Evolutionary conservation across 2,113 vertebrate genomes (phyloP), one percentile per base, ranked within the genome.

Genomic region (Ameiurus melas): DNA sequence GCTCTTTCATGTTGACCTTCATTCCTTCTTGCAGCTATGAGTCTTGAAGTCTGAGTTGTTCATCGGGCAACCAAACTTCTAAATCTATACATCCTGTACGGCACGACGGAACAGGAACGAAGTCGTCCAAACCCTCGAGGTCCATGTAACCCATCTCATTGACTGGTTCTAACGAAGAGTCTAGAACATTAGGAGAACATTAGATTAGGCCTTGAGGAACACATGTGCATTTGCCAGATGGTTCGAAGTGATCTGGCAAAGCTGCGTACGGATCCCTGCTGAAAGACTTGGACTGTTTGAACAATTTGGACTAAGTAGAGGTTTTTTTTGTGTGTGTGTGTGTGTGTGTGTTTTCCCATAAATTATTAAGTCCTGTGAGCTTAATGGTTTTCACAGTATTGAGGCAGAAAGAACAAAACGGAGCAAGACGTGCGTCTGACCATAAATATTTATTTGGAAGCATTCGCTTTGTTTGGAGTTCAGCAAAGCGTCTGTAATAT

Each of bases 151-250:
- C 9, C 17, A 47, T 62, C 71, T 81, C 60, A 58, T 79, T 64
- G 86, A 75, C 81, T 78, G 33, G 36, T 75, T 80, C 85, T 90
- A 83, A 90, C 77, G 33, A 85, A 57, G 66, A 77, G 71, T 77
- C 85, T 57, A 62, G 81, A 86, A 89, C 47, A 57, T 86, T 68
- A 68, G 60, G 30, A 82, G 82, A 92, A 90, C n/a, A 62, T 17
- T 89, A 39, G 83, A 62, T 43, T 47, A 78, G 90, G 68, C 84
- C 87, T 89, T 90, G 36, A 30, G 66, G 78, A 91, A 68, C 75
- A 62, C 68, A 36, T 90, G 91, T 93, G 91, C 94, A 73, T 89
- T 89, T 84, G 92, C 94, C 95, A 95, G 95, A 95, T 91, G 96
- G 90, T 93, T 89, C 85, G 89, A 92, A 89, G 87, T 88, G 90